A percentile compares a stretch with the other conserved stretches of the same genome.
phyloP scores from a whole-genome alignment of 2,888 invertebrate genomes.

The Apodemia hepburni region DNA sequence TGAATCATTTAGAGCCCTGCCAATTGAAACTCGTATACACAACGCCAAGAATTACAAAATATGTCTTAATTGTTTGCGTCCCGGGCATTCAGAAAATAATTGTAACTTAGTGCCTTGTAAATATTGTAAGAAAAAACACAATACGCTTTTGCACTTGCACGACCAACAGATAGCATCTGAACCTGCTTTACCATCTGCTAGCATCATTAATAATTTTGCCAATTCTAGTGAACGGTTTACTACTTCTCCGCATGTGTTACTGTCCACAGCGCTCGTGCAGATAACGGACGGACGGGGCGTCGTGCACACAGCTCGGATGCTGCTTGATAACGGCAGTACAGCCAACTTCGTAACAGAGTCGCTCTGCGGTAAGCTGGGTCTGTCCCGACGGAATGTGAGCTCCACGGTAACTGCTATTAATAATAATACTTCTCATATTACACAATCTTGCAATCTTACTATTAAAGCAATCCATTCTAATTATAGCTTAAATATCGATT shows the following conservation, averaged over 20 bases:
- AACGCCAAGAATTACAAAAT: not conserved
- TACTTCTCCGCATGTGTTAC: not conserved
- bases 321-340: slow-evolving; percentile 14
- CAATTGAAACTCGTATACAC: not conserved
- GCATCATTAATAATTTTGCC: not conserved
- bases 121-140: slow-evolving; percentile 10
- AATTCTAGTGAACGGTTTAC: not conserved
- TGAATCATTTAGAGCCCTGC: not conserved
- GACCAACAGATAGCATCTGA: not conserved
- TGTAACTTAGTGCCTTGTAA: slow-evolving; percentile 12
- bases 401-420: slow-evolving; percentile 8
- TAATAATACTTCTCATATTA: not conserved
- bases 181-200: not conserved
- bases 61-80: slow-evolving; percentile 7
- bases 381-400: not conserved
- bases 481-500: not conserved
- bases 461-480: slow-evolving; percentile 1
- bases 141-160: slow-evolving; percentile 6
- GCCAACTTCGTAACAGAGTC: slow-evolving; percentile 8
- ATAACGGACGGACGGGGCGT: not conserved
- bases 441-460: slow-evolving; percentile 1
- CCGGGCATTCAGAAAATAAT: slow-evolving; percentile 3
- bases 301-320: slow-evolving; percentile 6
- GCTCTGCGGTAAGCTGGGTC: slow-evolving; percentile 7
- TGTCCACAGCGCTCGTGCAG: slow-evolving; percentile 14